phyloP scores from a whole-genome alignment of 35 echinoderm and acorn worm species.

The Chiridota heheva region DNA sequence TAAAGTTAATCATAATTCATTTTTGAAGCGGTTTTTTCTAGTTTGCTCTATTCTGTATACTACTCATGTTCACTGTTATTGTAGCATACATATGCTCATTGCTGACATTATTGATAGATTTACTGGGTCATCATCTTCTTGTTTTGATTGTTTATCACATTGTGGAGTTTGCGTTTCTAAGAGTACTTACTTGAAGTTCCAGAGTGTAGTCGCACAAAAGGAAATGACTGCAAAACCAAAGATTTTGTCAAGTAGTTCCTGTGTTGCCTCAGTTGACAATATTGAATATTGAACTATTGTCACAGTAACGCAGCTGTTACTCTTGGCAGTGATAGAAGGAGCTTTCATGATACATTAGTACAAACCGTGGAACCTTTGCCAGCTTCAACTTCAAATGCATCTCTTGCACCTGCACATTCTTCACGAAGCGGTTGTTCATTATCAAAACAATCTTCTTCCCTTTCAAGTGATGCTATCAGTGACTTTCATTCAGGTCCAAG shows the following conservation, averaged over 20 bases:
- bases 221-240: conserved; percentile 19
- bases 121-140: conserved; percentile 15
- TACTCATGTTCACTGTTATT: conserved; percentile 15
- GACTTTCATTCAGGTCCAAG: background rate
- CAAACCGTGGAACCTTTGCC: conserved; percentile 47
- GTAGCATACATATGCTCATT: conserved; percentile 12
- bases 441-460: no score
- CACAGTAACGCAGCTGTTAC: conserved; percentile 25
- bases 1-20: conserved; percentile 13
- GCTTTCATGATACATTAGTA: conserved; percentile 60
- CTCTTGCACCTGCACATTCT: background rate
- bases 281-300: conserved; percentile 29
- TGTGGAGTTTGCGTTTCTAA: conserved; percentile 44
- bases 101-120: conserved; percentile 56
- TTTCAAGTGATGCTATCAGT: background rate
- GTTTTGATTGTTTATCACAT: conserved; percentile 4
- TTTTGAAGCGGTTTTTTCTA: conserved; percentile 24
- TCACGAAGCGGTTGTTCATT: no score
- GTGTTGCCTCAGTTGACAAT: conserved; percentile 49
- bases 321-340: conserved; percentile 2
- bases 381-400: no score
- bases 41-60: conserved; percentile 15
- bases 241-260: conserved; percentile 3
- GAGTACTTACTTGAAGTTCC: conserved; percentile 18
- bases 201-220: background rate